These are phyloP conservation scores for Chunga burmeisteri DNA, from an alignment of 2,113 vertebrate genomes.

Conservation along the genomic window DNA sequence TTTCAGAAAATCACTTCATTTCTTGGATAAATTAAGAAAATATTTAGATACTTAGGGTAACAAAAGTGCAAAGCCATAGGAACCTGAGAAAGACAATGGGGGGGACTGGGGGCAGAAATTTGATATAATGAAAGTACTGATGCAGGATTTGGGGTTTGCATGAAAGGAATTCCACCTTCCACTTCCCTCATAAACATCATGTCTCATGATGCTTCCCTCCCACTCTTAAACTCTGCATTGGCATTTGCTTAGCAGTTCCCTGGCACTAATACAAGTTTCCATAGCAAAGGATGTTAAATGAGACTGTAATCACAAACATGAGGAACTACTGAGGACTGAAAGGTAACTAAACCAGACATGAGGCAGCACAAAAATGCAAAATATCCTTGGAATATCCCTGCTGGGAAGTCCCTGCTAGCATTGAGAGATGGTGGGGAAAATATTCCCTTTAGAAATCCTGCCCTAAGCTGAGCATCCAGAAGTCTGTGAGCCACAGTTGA, in stretches of 20 bases:
- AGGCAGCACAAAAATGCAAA: conserved; percentile 12
- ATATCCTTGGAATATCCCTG: background rate
- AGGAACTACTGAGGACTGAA: background rate
- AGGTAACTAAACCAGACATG: background rate
- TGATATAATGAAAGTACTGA: background rate
- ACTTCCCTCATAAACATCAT: background rate
- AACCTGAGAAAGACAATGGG: background rate
- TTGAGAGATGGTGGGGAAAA: background rate
- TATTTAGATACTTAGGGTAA: background rate
- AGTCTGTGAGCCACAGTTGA: background rate
- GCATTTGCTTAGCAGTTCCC: background rate
- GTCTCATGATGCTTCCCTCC: background rate
- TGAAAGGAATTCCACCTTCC: background rate
- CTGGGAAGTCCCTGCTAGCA: background rate
- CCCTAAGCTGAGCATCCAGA: background rate
- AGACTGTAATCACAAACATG: background rate
- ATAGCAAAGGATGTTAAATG: conserved; percentile 17
- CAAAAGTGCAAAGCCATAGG: background rate
- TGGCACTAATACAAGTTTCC: conserved; percentile 34
- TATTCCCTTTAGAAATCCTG: background rate
- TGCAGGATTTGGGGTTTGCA: background rate
- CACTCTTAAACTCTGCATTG: background rate
- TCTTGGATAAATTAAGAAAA: background rate
- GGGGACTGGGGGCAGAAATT: background rate
- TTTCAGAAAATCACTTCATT: background rate